Base-by-base conservation (phyloP, 2,113 vertebrate genomes). In the Nerophis lumbriciformis region DNA sequence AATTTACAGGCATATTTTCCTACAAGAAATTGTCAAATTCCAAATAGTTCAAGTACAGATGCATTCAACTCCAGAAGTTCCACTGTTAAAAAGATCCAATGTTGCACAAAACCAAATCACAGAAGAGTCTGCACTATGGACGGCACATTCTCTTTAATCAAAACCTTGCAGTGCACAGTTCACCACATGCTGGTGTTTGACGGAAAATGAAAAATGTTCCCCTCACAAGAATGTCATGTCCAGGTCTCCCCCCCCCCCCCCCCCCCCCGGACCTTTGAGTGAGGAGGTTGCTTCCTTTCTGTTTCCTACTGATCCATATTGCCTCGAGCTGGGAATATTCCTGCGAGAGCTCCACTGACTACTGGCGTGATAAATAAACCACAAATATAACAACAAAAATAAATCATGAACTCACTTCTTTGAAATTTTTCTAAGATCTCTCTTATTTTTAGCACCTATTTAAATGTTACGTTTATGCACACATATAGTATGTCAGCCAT, bases 41-140 rank as follows among this genome's bases (percentile, higher is more conserved):
- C 42, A 45, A 45, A 45, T 45, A 11, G 42, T 45, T 5, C 42
- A 45, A 45, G 3, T 12, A 11, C 11, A 45, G 11, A 11, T 1
- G 12, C 42, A 45, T 45, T 45, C 42, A 45, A 45, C 5, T 45
- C 12, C 42, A 45, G 2, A 45, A 45, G 10, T 45, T 45, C 42
- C 11, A 45, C 5, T 12, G 5, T 3, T 45, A 35, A 69, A 77
- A 62, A 63, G 51, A 59, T 63, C 21, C 44, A 53, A 48, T 52
- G 47, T 39, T 35, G 15, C 51, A 14, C 36, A 65, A 38, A 49
- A 47, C 10, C 53, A 49, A 64, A 53, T n/a, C 53, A 53, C 55
- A 62, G 15, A 64, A 19, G 15, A 65, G 45, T 62, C 49, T 12
- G 2, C 35, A 39, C 51, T 21, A 54, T 8, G 49, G 16, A 35